Conservation (phyloP, 2,888 invertebrate species). For the Tortricodes alternella region DNA sequence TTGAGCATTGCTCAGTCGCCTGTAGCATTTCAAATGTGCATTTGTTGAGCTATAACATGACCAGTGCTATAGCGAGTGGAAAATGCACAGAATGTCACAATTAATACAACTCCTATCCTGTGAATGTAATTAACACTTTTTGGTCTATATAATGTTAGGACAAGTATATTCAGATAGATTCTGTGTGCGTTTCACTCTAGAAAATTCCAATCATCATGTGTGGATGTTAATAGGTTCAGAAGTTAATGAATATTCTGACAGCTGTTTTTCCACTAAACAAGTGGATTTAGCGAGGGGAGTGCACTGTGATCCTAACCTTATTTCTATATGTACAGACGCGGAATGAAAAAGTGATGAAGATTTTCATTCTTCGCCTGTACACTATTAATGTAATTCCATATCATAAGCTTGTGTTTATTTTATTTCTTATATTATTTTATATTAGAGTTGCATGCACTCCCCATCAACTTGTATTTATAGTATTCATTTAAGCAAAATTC, state of each 20-base stretch:
- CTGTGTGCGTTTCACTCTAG: slow-evolving; percentile 69
- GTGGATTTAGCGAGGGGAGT: slow-evolving; percentile 17
- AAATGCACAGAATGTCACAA: slow-evolving; percentile 50
- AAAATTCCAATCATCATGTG: slow-evolving; percentile 66
- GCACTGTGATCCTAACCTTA: slow-evolving; percentile 4
- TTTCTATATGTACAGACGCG: slow-evolving; percentile 2
- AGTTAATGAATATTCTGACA: slow-evolving; percentile 46
- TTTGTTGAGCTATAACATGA: slow-evolving; percentile 68
- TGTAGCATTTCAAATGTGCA: slow-evolving; percentile 75
- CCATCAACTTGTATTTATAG: slow-evolving; percentile 39
- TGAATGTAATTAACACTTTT: slow-evolving; percentile 51
- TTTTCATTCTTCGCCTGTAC: no score
- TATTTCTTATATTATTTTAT: slow-evolving; percentile 9
- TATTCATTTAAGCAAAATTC: slow-evolving; percentile 40
- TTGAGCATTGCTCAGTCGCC: slow-evolving; percentile 62
- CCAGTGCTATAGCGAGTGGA: slow-evolving; percentile 58
- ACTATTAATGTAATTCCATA: slow-evolving; percentile 10
- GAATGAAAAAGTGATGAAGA: no score
- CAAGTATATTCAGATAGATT: slow-evolving; percentile 44
- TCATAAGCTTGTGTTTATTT: slow-evolving; percentile 8
- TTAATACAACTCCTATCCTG: slow-evolving; percentile 29
- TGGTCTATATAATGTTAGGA: slow-evolving; percentile 52
- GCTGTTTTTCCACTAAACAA: slow-evolving; percentile 23
- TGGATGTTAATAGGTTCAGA: slow-evolving; percentile 67
- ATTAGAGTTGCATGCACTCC: slow-evolving; percentile 39